Conservation (phyloP, 2,113 vertebrate genomes). For the Cathartes aura region DNA sequence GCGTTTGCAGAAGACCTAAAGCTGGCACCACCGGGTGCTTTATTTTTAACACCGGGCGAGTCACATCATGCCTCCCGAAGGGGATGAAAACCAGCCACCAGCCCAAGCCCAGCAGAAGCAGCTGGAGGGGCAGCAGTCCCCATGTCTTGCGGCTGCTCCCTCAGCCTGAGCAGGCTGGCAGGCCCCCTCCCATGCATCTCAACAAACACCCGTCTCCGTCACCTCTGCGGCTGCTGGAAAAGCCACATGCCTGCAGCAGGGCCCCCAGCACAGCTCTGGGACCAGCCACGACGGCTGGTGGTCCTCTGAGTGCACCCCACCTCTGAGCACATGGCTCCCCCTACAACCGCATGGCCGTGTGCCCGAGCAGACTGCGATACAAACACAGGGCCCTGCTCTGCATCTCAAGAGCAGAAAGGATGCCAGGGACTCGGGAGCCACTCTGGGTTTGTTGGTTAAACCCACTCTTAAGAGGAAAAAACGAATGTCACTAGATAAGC, state of each 20-base stretch:
- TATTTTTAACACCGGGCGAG: neutral
- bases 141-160: accelerated
- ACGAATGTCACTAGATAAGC: neutral
- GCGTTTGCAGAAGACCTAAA: neutral
- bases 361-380: neutral
- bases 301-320: no score
- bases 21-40: neutral
- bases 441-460: neutral
- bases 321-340: neutral
- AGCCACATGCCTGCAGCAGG: neutral
- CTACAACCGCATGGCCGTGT: accelerated
- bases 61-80: neutral
- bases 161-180: neutral
- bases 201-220: neutral
- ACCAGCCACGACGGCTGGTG: accelerated
- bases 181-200: neutral
- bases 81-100: neutral
- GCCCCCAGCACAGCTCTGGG: neutral
- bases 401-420: neutral
- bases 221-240: neutral
- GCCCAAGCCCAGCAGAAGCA: neutral
- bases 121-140: neutral
- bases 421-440: neutral
- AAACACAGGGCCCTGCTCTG: neutral
- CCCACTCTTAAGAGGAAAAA: accelerated